Evolutionary conservation across 2,113 vertebrate genomes (phyloP).

Genomic region (Probosciger aterrimus): DNA sequence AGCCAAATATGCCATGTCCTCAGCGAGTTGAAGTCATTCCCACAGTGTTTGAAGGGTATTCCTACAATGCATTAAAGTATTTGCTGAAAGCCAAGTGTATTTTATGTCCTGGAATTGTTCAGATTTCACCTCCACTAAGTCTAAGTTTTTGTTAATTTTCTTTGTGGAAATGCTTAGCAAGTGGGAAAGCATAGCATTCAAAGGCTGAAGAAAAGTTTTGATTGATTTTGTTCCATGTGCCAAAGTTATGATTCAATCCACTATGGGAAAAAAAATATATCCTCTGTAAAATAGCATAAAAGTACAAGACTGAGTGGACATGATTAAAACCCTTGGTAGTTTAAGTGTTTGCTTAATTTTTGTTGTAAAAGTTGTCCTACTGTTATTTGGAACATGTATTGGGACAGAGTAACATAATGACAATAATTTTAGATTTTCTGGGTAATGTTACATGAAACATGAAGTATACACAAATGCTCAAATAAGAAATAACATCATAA

Average conservation of each 20-base stretch:
- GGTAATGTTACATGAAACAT: background rate
- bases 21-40: background rate
- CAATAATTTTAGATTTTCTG: background rate
- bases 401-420: background rate
- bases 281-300: background rate
- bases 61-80: background rate
- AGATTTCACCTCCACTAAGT: background rate
- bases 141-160: background rate
- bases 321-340: background rate
- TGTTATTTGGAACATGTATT: background rate
- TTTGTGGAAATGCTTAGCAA: background rate
- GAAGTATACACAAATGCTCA: background rate
- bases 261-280: background rate
- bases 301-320: background rate
- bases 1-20: background rate
- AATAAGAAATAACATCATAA: background rate
- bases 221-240: background rate
- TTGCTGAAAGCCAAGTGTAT: background rate
- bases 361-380: background rate
- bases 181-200: background rate
- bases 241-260: background rate
- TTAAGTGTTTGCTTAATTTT: background rate
- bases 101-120: background rate
- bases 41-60: background rate
- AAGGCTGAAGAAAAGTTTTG: background rate